A percentile compares a stretch with the other conserved stretches of the same genome.
Evolutionary conservation across 2,113 vertebrate species (phyloP).

Genomic region (Microcebus tavaratra): DNA sequence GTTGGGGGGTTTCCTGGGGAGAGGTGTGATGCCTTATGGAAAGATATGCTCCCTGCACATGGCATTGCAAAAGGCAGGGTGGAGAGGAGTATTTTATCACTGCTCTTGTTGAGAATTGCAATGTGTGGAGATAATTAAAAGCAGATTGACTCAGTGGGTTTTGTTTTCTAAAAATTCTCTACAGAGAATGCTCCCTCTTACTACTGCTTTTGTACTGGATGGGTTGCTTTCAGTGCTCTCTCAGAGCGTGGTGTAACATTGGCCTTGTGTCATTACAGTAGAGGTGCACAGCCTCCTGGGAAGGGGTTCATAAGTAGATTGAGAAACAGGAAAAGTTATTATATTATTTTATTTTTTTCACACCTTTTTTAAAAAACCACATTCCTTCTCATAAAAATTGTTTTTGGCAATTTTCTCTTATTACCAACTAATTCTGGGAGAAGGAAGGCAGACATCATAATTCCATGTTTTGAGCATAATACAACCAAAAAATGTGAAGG

Average conservation of each 20-base stretch:
- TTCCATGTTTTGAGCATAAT: neutral
- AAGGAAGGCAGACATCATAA: neutral
- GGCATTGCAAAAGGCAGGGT: rapidly evolving
- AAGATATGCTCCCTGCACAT: neutral
- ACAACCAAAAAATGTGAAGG: neutral
- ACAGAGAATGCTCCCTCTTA: rapidly evolving
- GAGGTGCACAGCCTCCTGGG: neutral
- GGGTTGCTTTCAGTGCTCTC: rapidly evolving
- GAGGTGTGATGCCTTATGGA: neutral
- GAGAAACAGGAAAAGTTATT: neutral
- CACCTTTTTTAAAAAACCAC: neutral
- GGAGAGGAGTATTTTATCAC: neutral
- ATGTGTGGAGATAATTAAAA: neutral
- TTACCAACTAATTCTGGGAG: neutral
- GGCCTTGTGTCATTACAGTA: neutral
- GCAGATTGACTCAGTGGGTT: neutral
- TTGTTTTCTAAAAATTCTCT: neutral
- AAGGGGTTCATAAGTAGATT: neutral
- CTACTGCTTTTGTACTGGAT: too few relatives aligned
- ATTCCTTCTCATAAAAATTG: neutral
- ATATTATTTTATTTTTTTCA: neutral
- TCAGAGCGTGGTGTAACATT: neutral
- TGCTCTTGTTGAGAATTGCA: neutral
- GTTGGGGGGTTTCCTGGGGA: neutral
- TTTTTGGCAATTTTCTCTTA: neutral